Evolutionary conservation across 2,888 invertebrate species (phyloP).

Genomic region (Coenonympha glycerion): DNA sequence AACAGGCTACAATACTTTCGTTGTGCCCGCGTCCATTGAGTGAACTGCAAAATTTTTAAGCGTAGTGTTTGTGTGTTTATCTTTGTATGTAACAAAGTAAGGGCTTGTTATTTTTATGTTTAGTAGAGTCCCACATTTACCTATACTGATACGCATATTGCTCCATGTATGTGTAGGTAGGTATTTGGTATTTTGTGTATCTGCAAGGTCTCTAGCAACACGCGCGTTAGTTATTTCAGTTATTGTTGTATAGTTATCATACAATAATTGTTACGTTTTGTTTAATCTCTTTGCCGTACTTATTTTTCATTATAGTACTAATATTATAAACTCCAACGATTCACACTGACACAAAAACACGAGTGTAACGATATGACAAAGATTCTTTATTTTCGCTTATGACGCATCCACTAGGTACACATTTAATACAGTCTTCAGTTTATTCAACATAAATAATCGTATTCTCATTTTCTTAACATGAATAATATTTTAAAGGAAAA

Average conservation of each 20-base stretch:
- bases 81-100: conserved; percentile 37
- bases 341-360: no score
- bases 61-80: conserved; percentile 20
- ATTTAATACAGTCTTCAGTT: no score
- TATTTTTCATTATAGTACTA: no score
- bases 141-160: conserved; percentile 9
- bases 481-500: no score
- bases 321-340: no score
- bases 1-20: neutral
- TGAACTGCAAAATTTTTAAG: conserved; percentile 13
- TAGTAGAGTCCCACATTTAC: conserved; percentile 4
- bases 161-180: neutral
- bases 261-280: no score
- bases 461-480: no score
- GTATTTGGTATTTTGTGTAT: conserved; percentile 13
- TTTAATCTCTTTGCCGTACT: no score
- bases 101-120: neutral
- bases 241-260: no score
- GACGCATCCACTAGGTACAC: neutral
- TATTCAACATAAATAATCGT: no score
- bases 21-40: neutral
- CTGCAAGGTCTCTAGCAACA: conserved; percentile 23
- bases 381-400: conserved; percentile 9
- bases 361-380: neutral
- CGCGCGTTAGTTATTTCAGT: conserved; percentile 31